phyloP scores from a whole-genome alignment of 2,113 vertebrate species.

The Platichthys flesus region DNA sequence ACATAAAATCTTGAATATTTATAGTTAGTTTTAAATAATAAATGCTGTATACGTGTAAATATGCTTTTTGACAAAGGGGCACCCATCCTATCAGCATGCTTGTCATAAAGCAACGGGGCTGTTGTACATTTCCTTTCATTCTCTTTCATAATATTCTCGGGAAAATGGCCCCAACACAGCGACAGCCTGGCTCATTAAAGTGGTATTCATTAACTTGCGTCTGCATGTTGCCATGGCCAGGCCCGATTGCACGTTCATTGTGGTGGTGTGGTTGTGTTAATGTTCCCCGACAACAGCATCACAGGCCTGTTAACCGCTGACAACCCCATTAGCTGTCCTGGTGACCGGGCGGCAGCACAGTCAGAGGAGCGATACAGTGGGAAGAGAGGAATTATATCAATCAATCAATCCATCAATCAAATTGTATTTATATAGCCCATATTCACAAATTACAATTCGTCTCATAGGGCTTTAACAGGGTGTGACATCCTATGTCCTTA shows the following conservation, averaged over 20 bases:
- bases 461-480: too few species aligned
- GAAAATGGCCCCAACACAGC: constrained; percentile 38
- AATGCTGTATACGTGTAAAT: not conserved
- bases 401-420: too few species aligned
- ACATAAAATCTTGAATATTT: constrained; percentile 5
- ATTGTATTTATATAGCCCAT: too few species aligned
- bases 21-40: constrained; percentile 11
- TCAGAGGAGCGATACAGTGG: constrained; percentile 23
- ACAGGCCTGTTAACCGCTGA: constrained; percentile 38
- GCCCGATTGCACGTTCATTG: constrained; percentile 35
- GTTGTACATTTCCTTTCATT: constrained; percentile 39
- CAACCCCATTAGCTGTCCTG: constrained; percentile 45
- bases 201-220: constrained; percentile 37
- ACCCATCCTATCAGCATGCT: not conserved
- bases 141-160: constrained; percentile 47
- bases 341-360: constrained; percentile 23
- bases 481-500: too few species aligned
- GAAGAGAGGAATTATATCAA: constrained; percentile 21
- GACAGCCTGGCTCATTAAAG: constrained; percentile 46
- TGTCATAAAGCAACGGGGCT: constrained; percentile 14
- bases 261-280: constrained; percentile 43
- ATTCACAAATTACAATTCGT: too few species aligned
- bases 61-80: constrained; percentile 17
- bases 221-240: constrained; percentile 43
- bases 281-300: constrained; percentile 42